Base-by-base conservation (phyloP, 1,140 invertebrate species). In the Diuraphis noxia region DNA sequence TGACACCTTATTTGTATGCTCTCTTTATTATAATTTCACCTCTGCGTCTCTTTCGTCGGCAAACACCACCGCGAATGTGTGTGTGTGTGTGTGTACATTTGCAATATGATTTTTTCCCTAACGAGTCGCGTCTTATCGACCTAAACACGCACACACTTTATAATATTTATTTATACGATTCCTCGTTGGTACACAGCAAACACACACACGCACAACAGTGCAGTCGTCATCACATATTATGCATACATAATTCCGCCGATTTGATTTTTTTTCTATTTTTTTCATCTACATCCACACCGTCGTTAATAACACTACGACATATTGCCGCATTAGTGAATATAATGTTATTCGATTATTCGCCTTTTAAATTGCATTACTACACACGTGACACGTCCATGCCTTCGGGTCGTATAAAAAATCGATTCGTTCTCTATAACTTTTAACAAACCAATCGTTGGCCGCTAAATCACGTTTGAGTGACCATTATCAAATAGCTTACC, bases 1-100 rank as follows among this genome's bases (percentile, higher is more conserved):
- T 82, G 41, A n/a, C 38, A 41, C 38, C 81, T 82, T 82, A 82
- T 82, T 82, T 82, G 81, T 82, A 82, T 41, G 25, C 36, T 82
- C 81, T 82, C 4, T 72, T 17, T 72, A 72, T 82, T 82, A 43
- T 81, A n/a, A 82, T 82, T 82, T 41, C 81, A 82, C 36, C 40
- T 40, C 23, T 10, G 21, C 38, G 9, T 23, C 10, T 23, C 10
- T n/a, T n/a, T 72, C 56, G 30, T 72, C 56, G n/a, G 56, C 56
- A 72, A 72, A 72, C 56, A n/a, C 19, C 56, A n/a, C 19, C 46
- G 19, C n/a, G 30, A 72, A n/a, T n/a, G 56, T n/a, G 56, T 72
- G 30, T 72, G 19, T 13, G 30, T n/a, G 17, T n/a, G 56, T n/a
- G 56, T 72, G 30, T 72, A n/a, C 13, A n/a, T 34, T n/a, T 17